Evolutionary conservation across 2,888 invertebrate species (phyloP).

Genomic region (Cephus runcator): DNA sequence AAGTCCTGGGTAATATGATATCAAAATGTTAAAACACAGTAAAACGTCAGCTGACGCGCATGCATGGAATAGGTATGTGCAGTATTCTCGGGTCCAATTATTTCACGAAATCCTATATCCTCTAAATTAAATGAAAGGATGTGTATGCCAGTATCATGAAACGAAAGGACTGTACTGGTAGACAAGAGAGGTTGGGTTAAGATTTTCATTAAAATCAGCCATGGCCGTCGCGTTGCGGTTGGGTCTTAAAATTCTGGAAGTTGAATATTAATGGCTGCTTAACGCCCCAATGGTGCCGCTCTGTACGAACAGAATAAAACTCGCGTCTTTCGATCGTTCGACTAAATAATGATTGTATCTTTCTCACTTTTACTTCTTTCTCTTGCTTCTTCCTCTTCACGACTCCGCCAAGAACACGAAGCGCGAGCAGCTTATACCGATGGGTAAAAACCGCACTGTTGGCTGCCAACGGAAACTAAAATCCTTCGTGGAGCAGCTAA

Average conservation of each 20-base stretch:
- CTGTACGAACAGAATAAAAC: not conserved
- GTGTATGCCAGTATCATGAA: not conserved
- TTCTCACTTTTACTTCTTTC: not conserved
- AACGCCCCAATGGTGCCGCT: not conserved
- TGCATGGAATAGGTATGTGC: not conserved
- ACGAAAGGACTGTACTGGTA: not conserved
- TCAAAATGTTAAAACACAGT: not conserved
- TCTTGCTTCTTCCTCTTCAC: not conserved
- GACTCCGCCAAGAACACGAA: not conserved
- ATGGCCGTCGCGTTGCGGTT: not conserved
- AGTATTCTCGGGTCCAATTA: constrained; percentile 15
- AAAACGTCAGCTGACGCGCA: not conserved
- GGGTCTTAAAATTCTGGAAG: constrained; percentile 32
- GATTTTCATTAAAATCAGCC: not conserved
- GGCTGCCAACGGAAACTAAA: not conserved
- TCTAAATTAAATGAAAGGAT: constrained; percentile 20
- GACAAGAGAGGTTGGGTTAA: not conserved
- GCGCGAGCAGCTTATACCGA: not conserved
- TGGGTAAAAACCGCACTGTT: not conserved
- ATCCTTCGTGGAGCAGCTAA: not conserved
- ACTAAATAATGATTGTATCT: not conserved
- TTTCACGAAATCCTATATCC: constrained; percentile 20
- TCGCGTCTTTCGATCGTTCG: not conserved
- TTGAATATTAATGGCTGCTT: constrained; percentile 41
- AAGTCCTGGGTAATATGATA: not conserved